Evolutionary conservation across 2,888 invertebrate genomes (phyloP), one percentile per base, ranked within the genome.

Genomic region (Herminia tarsipennalis): DNA sequence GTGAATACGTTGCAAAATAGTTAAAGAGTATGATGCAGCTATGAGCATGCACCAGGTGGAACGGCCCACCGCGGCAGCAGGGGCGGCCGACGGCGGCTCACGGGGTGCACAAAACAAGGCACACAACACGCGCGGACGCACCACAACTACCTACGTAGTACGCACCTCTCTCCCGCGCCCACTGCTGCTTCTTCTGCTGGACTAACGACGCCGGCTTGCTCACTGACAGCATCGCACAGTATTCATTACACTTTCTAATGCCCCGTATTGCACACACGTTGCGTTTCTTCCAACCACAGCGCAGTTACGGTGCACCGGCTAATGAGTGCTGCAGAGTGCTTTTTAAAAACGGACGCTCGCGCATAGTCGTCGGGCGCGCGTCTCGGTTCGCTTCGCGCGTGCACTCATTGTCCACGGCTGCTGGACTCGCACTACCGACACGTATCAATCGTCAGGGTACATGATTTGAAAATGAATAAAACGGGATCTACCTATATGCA

Each of bases 121-220:
- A 32, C 29, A 35, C 44, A 43, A 52, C 58, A 42, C 55, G 52
- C 57, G 62, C 63, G 61, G 41, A 49, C 51, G 47, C 53, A 50
- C 62, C 57, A 53, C 64, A 43, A 38, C 64, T 59, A 60, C 32
- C 8, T 16, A 34, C 52, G 54, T 37, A 52, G 55, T 83, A 87
- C 89, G 77, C 92, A 98, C 98, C 98, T 94, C 95, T 94, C 92
- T 98, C 98, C 85, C 93, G 94, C 68, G 97, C 97, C 98, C 98
- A 98, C 94, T 98, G 98, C 76, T 95, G 93, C 83, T 95, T 95
- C 88, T 98, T 98, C 88, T 96, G 94, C 92, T 98, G 97, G 73
- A 97, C 93, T 79, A 97, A 90, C 59, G 96, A 94, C 69, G 86
- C 81, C 69, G 86, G 86, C 78, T 89, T 89, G 80, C 86, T 83